These are phyloP conservation scores for Archocentrus centrarchus DNA, from an alignment of 2,113 vertebrate species.

Conservation along the genomic window DNA sequence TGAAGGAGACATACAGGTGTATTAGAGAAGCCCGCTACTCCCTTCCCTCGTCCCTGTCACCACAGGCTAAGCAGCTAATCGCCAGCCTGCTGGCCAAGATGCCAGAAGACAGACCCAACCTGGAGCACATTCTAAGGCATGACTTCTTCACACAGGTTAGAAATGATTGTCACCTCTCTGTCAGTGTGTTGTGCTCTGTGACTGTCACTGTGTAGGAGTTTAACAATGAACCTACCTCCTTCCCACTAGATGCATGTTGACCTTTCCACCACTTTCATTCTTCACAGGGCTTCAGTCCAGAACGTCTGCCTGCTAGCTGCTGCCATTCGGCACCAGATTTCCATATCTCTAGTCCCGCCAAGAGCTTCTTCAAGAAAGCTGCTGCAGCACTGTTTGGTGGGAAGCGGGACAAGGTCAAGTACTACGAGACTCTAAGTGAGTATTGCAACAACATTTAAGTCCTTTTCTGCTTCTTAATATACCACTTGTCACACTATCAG, in stretches of 20 bases:
- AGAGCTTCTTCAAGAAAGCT: conserved; percentile 98
- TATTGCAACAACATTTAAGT: conserved; percentile 51
- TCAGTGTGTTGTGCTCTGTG: neutral
- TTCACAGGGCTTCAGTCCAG: conserved; percentile 94
- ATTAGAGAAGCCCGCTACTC: conserved; percentile 95
- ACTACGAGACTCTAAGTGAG: conserved; percentile 94
- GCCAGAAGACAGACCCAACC: conserved; percentile 90
- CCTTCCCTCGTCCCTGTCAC: conserved; percentile 90
- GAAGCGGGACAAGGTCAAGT: conserved; percentile 96
- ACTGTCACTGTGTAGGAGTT: conserved; percentile 39
- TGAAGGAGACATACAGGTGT: conserved; percentile 96
- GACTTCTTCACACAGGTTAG: conserved; percentile 95
- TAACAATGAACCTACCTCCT: neutral
- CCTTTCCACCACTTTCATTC: conserved; percentile 53
- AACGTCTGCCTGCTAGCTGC: conserved; percentile 91
- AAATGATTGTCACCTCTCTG: neutral
- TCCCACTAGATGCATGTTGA: conserved; percentile 36
- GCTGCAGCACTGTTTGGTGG: conserved; percentile 97
- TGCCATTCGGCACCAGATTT: conserved; percentile 96
- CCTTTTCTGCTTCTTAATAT: neutral
- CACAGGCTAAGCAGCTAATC: conserved; percentile 92
- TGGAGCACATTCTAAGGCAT: conserved; percentile 92
- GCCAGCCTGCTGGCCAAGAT: conserved; percentile 92
- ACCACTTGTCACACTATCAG: neutral
- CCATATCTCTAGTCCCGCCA: conserved; percentile 95